Percentiles rank a stretch among this genome's conserved stretches.
phyloP scores from a whole-genome alignment of 53 echinoderm and acorn worm species.

The Apostichopus leukothele region DNA sequence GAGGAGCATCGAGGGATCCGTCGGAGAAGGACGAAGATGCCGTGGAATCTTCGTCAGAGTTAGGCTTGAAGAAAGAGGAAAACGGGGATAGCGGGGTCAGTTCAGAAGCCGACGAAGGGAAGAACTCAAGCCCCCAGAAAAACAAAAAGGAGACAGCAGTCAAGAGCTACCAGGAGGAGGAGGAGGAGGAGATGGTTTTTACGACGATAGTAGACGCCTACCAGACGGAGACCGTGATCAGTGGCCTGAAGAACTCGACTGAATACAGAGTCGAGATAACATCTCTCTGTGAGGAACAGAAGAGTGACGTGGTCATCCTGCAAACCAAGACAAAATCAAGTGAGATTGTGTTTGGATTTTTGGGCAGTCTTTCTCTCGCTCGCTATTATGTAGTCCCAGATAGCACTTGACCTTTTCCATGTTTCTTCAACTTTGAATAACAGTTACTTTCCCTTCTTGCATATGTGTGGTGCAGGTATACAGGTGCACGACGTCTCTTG shows the following conservation, averaged over 20 bases:
- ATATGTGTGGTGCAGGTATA: no score
- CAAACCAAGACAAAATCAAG: constrained; percentile 69
- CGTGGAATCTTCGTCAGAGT: background rate
- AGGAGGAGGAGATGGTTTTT: background rate
- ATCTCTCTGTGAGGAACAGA: constrained; percentile 52
- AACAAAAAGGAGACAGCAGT: background rate
- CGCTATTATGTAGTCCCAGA: no score
- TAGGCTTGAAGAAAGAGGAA: constrained; percentile 37
- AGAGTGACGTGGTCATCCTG: constrained; percentile 63
- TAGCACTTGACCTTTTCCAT: no score
- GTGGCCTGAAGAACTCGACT: constrained; percentile 55
- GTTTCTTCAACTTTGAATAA: no score
- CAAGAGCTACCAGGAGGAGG: background rate
- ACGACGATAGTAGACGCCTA: constrained; percentile 54
- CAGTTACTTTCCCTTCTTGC: no score
- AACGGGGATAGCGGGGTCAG: constrained; percentile 49
- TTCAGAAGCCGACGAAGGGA: constrained; percentile 35
- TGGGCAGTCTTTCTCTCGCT: background rate
- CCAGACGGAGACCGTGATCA: constrained; percentile 51
- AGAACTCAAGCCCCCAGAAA: constrained; percentile 16
- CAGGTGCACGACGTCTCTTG: no score
- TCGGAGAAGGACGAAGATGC: background rate
- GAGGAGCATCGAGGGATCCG: background rate
- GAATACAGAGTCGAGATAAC: constrained; percentile 62
- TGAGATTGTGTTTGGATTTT: constrained; percentile 34